phyloP scores from a whole-genome alignment of 1,140 invertebrate species.

The Phocides pigmalion region DNA sequence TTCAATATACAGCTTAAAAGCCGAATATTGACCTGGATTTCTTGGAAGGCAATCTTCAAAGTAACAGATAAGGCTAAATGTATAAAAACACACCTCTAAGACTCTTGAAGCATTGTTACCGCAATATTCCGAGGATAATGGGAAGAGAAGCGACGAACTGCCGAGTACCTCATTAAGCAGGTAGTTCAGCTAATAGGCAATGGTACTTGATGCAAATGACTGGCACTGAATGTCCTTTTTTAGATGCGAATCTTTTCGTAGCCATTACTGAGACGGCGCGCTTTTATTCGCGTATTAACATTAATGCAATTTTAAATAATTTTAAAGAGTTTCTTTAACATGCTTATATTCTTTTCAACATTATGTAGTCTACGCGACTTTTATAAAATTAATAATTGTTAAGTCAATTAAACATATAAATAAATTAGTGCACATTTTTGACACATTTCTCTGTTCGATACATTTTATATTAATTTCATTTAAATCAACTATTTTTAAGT shows the following conservation, averaged over 20 bases:
- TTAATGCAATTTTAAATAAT: slow-evolving; percentile 11
- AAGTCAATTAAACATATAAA: too few species aligned
- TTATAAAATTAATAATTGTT: too few species aligned
- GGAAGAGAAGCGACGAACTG: slow-evolving; percentile 26
- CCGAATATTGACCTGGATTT: too few species aligned
- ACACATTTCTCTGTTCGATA: too few species aligned
- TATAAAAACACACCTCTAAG: slow-evolving; percentile 20
- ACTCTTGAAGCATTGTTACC: slow-evolving; percentile 17
- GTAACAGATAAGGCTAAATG: slow-evolving; percentile 10
- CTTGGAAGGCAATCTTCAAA: too few species aligned
- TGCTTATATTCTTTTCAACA: background rate
- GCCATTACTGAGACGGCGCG: slow-evolving; percentile 3
- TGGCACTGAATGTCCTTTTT: slow-evolving; percentile 25
- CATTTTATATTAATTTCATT: too few species aligned
- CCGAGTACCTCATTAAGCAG: slow-evolving; percentile 30
- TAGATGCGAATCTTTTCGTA: slow-evolving; percentile 22
- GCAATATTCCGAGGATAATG: slow-evolving; percentile 32
- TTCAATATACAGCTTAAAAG: too few species aligned
- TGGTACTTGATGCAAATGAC: slow-evolving; percentile 32
- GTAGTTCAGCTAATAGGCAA: slow-evolving; percentile 31
- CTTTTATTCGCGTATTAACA: slow-evolving; percentile 14
- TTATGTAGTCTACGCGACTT: too few species aligned
- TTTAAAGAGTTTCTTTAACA: background rate
- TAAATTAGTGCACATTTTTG: too few species aligned
- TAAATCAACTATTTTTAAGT: too few species aligned